Evolutionary conservation across 2,797 vertebrate genomes (phyloP).

Genomic region (Enteromius unitaeniatus): DNA sequence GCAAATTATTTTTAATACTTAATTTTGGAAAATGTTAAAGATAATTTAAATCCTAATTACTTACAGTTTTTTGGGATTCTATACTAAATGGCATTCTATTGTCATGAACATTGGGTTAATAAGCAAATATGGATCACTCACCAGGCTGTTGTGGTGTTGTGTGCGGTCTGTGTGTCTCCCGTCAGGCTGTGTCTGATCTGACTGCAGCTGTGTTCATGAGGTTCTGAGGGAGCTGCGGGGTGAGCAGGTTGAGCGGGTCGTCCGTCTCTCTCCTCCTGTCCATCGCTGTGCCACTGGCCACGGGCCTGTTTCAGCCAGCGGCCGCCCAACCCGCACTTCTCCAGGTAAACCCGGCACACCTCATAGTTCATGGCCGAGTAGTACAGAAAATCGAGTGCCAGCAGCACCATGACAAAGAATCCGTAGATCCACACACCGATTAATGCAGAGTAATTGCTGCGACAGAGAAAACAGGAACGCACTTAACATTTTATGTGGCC

Average conservation of each 20-base stretch:
- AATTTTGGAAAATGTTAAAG: neutral
- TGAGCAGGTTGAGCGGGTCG: conserved; percentile 66
- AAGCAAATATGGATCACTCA: conserved; percentile 69
- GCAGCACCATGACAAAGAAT: conserved; percentile 93
- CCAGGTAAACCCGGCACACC: conserved; percentile 92
- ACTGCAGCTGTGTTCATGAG: conserved; percentile 62
- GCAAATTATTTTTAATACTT: no score
- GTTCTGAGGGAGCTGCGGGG: conserved; percentile 50
- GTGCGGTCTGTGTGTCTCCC: conserved; percentile 87
- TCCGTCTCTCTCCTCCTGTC: conserved; percentile 75
- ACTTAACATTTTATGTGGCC: conserved; percentile 23
- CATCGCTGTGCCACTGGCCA: conserved; percentile 85
- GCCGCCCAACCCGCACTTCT: conserved; percentile 93
- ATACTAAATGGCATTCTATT: neutral
- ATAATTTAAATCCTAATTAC: neutral
- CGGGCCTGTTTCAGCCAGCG: conserved; percentile 93
- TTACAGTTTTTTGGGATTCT: neutral
- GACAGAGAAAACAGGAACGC: conserved; percentile 52
- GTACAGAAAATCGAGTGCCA: conserved; percentile 94
- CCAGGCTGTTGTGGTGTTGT: conserved; percentile 94
- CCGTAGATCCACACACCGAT: conserved; percentile 99
- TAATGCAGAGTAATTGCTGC: conserved; percentile 95
- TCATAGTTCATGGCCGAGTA: conserved; percentile 99
- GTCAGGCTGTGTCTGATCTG: conserved; percentile 83
- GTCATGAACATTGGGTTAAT: neutral